phyloP scores from a whole-genome alignment of 2,113 vertebrate genomes.

The Equus przewalskii region DNA sequence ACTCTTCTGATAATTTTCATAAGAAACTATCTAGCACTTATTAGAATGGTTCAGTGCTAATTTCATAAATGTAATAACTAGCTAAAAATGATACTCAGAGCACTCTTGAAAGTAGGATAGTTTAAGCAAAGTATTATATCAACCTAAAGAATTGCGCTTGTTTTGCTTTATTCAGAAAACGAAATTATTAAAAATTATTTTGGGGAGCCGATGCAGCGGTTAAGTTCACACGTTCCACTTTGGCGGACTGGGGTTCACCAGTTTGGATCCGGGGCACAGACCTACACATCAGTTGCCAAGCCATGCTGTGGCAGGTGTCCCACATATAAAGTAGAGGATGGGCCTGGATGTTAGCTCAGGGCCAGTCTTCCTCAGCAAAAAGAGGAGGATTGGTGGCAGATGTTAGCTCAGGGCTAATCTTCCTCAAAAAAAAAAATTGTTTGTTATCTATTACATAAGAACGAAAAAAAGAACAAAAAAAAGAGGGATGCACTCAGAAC shows the following conservation, averaged over 20 bases:
- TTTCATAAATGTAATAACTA: constrained; percentile 15
- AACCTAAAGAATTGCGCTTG: not conserved
- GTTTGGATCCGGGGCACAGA: no score
- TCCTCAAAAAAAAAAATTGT: not conserved
- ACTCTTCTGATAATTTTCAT: constrained; percentile 49
- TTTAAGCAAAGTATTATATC: constrained; percentile 22
- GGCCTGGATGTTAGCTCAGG: no score
- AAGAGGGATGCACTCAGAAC: not conserved
- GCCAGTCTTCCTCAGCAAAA: no score
- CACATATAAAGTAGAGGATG: no score
- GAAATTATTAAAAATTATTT: constrained; percentile 40
- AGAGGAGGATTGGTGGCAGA: no score
- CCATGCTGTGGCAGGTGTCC: no score
- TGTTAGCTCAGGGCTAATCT: no score
- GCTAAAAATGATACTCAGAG: constrained; percentile 3
- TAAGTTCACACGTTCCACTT: no score
- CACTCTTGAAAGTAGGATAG: not conserved
- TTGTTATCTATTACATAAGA: not conserved
- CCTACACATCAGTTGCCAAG: no score
- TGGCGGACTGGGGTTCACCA: no score
- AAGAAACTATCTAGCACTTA: constrained; percentile 19
- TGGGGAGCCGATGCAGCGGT: not conserved
- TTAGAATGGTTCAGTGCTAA: not conserved
- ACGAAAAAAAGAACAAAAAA: not conserved
- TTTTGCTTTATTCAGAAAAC: constrained; percentile 43